Evolutionary conservation across 2,113 vertebrate genomes (phyloP), one percentile per base, ranked within the genome.

Genomic region (Pachycephala philippinensis): DNA sequence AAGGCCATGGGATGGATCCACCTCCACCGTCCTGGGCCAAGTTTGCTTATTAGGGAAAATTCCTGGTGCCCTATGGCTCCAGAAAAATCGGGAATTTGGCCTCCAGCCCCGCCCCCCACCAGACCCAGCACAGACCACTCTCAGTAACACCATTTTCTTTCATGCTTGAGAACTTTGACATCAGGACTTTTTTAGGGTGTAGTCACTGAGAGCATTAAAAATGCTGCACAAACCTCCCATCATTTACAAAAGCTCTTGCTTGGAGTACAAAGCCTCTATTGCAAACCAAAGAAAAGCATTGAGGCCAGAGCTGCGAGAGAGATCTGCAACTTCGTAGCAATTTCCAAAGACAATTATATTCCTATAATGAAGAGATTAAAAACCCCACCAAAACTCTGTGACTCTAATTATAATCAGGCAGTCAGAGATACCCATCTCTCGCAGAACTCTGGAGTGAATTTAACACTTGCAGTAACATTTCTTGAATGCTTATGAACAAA

Each of bases 301-400:
- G 64, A 90, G 79, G 71, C 23, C 64, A 65, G 50, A 90, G 50
- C 42, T 69, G 35, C 83, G 53, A 69, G 72, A 79, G 65, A 76
- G 54, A 88, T 77, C 78, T 88, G 63, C 24, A 40, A 42, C 78
- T 80, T 76, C 40, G 9, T 59, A 50, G 61, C 37, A 85, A 85
- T 93, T 90, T 66, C 37, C 71, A 91, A 50, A 72, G 61, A 83
- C 45, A 84, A 81, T 77, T 61, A 59, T 33, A 61, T 63, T 70
- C 50, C 52, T 86, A 27, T 30, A 83, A 95, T 44, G 39, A 91
- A 56, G 79, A 81, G 18, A 26, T 30, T 70, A 42, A 84, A 90
- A 39, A 53, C 9, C 13, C 33, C 45, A 39, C 87, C 63, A 63
- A 70, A 84, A 63, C 26, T 28, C 79, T 69, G 30, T 76, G 47